Evolutionary conservation across 2,113 vertebrate genomes (phyloP), one percentile per base, ranked within the genome.

Genomic region (Brienomyrus brachyistius): DNA sequence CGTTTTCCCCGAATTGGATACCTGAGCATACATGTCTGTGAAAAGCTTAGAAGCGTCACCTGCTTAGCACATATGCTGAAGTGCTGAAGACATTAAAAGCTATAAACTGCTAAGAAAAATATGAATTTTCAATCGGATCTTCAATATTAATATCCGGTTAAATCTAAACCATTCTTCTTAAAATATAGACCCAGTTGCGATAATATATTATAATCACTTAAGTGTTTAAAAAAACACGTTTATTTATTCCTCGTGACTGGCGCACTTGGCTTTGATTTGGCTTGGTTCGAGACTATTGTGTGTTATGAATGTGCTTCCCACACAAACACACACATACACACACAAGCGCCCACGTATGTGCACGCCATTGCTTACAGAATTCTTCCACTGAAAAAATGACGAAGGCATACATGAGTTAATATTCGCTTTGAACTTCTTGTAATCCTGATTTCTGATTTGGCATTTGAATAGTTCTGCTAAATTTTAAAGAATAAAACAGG

Each of bases 241-340:
- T 87, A 17, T 74, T 1, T 87, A 15, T 82, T n/a, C 70, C 59
- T 88, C 82, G 84, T 74, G 90, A 74, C 40, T 48, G 35, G 89
- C 51, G 86, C 77, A 89, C 92, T 91, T 90, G 91, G 89, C 90
- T 91, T 87, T 91, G 82, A 66, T 85, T 85, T 88, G 51, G 87
- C 52, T 31, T 23, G 31, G 15, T 80, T 43, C 43, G 87, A 62
- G 47, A 56, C 89, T 27, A 85, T 40, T 88, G 15, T 87, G 89
- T 17, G 87, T 74, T 27, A 8, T 88, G 50, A 50, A 85, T 91
- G 89, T 92, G 82, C 89, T 89, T 87, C 90, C 23, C 90, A 23
- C 91, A 19, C 87, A 84, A 90, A 48, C 88, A 35, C 52, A 21
- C 82, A 21, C 62, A 62, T 74, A 43, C 91, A 88, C 85, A 85